phyloP scores from a whole-genome alignment of 2,113 vertebrate genomes.

The Promerops cafer region DNA sequence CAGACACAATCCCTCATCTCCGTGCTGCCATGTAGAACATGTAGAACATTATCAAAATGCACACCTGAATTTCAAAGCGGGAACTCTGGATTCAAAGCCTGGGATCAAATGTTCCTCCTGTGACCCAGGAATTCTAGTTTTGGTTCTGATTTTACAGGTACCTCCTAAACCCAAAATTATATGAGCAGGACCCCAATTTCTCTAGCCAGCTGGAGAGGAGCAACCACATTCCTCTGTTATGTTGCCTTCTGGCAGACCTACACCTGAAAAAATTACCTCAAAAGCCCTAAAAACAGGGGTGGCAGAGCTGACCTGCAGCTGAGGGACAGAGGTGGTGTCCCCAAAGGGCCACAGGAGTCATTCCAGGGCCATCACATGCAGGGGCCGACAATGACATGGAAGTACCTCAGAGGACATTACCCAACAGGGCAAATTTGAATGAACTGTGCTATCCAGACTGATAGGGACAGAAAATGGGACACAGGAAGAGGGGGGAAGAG shows the following conservation, averaged over 20 bases:
- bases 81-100: not conserved
- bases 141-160: not conserved
- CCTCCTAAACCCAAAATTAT: not conserved
- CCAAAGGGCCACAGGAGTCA: not conserved
- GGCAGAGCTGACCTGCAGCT: not conserved
- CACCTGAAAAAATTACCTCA: not conserved
- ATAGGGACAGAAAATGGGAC: not conserved
- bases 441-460: not conserved
- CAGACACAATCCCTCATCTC: not conserved
- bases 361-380: not conserved
- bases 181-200: not conserved
- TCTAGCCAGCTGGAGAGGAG: not conserved
- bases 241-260: not conserved
- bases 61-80: not conserved
- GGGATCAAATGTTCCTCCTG: not conserved
- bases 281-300: not conserved
- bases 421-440: not conserved
- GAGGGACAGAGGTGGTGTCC: not conserved
- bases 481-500: not conserved
- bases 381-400: not conserved
- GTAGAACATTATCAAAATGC: not conserved
- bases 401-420: not conserved
- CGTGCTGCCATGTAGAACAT: accelerated
- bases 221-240: not conserved
- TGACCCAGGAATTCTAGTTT: not conserved